Base-by-base conservation (phyloP, 1,140 invertebrate species). In the Acromyrmex charruanus region DNA sequence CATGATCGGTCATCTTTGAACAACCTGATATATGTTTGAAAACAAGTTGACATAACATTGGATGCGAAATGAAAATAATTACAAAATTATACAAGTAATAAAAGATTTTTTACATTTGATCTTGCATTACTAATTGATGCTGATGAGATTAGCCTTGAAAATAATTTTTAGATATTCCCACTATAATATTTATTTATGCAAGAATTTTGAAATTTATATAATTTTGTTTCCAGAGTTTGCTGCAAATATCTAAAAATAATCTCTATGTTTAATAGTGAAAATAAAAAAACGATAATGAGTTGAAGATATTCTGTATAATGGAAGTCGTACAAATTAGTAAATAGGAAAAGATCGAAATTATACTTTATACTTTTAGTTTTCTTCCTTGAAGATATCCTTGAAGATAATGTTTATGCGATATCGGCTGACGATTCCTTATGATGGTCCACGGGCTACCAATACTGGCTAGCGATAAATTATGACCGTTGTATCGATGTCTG, bases 381-480 rank as follows among this genome's bases (percentile, higher is more conserved):
- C 3, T 84, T 51, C 0, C 18, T 61, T 21, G 28, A 59, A 16
- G 55, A 72, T 82, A 61, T 7, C 12, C 21, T 1, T 25, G 25
- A 25, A 25, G 28, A 31, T 31, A 31, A 81, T n/a, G 18, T 72
- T 58, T 55, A 35, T 55, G 44, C 14, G 49, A 39, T 12, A 12
- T 5, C n/a, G 18, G 21, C 21, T 72, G 55, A 16, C 49, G 3
- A 39, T 35, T 49, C 18, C 21, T 51, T 21, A 18, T 18, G 55
- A 72, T 59, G 68, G 80, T 66, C 55, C 69, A 55, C 3, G 14
- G 35, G n/a, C 39, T 74, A 84, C 28, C 55, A 61, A 35, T 10
- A 28, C 18, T 44, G 53, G 25, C 7, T 18, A 44, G 28, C 55
- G 69, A 75, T 84, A 75, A 84, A 84, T 84, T 84, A 84, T n/a